Conservation (phyloP, 1,140 invertebrate species). For the Steinernema feltiae region DNA sequence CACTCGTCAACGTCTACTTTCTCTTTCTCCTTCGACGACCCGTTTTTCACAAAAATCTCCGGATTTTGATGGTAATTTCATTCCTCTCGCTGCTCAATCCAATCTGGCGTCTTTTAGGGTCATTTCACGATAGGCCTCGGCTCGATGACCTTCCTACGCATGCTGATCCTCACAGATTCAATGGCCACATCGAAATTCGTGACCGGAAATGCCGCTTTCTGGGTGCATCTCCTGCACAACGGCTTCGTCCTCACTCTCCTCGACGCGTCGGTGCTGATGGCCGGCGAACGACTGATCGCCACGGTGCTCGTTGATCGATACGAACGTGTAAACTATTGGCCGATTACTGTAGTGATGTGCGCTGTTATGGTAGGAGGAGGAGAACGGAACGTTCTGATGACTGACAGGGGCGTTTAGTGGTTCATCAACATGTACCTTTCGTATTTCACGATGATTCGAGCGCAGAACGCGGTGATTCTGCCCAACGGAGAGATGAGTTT, state of each 20-base stretch:
- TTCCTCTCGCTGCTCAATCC: not conserved
- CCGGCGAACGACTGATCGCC: not conserved
- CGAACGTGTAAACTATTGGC: not conserved
- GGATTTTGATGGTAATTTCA: not conserved
- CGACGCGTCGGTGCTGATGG: not conserved
- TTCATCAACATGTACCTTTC: not conserved
- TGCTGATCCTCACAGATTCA: not conserved
- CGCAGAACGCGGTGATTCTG: not conserved
- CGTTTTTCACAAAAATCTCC: not conserved
- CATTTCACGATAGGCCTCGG: not conserved
- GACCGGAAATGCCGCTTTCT: not conserved
- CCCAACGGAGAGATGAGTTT: not conserved
- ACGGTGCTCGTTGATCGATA: not conserved
- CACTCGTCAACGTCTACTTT: not conserved
- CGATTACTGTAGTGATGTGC: not conserved
- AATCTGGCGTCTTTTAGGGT: not conserved
- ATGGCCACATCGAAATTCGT: not conserved
- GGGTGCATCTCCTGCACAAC: not conserved
- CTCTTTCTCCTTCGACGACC: not conserved
- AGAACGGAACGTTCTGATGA: too few relatives aligned
- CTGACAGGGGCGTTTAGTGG: too few relatives aligned
- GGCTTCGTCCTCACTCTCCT: not conserved
- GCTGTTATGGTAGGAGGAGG: not conserved
- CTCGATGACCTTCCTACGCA: not conserved
- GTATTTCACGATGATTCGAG: not conserved